These are phyloP conservation scores for Columbina picui DNA, from an alignment of 2,113 vertebrate species.

Conservation along the genomic window DNA sequence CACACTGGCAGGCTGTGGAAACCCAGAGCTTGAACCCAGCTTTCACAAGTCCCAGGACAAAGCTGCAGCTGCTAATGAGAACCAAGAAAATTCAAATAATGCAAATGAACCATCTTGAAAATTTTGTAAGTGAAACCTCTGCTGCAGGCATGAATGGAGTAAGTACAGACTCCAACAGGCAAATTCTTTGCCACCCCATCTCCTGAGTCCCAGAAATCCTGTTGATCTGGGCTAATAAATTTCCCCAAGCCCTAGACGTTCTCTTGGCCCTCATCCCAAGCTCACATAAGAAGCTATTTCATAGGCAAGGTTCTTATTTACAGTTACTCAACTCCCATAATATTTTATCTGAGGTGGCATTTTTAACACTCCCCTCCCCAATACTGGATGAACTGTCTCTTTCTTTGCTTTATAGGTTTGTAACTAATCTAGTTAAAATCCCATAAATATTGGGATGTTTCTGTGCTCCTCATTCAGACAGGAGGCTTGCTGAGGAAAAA, in stretches of 20 bases:
- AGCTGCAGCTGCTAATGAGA: conserved; percentile 26
- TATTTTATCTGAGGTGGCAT: conserved; percentile 76
- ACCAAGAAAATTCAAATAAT: conserved; percentile 31
- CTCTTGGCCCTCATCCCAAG: conserved; percentile 73
- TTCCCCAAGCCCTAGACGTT: conserved; percentile 59
- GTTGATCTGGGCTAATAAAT: conserved; percentile 74
- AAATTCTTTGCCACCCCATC: conserved; percentile 69
- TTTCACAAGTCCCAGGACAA: neutral
- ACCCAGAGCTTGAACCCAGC: neutral
- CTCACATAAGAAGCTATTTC: conserved; percentile 75
- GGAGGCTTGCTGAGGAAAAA: conserved; percentile 45
- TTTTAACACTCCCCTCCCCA: conserved; percentile 68
- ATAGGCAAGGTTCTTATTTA: conserved; percentile 68
- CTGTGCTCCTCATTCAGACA: conserved; percentile 53
- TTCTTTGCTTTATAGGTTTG: conserved; percentile 71
- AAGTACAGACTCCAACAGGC: conserved; percentile 50
- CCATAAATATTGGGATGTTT: conserved; percentile 68
- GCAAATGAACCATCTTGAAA: conserved; percentile 22
- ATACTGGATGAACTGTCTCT: conserved; percentile 70
- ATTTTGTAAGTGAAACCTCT: conserved; percentile 17
- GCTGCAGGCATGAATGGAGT: conserved; percentile 48
- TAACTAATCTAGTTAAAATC: conserved; percentile 71
- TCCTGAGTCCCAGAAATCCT: conserved; percentile 66
- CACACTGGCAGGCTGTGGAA: neutral
- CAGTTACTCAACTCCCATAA: conserved; percentile 68